Evolutionary conservation across 2,797 vertebrate genomes (phyloP).

Genomic region (Leptatherina wallacei): DNA sequence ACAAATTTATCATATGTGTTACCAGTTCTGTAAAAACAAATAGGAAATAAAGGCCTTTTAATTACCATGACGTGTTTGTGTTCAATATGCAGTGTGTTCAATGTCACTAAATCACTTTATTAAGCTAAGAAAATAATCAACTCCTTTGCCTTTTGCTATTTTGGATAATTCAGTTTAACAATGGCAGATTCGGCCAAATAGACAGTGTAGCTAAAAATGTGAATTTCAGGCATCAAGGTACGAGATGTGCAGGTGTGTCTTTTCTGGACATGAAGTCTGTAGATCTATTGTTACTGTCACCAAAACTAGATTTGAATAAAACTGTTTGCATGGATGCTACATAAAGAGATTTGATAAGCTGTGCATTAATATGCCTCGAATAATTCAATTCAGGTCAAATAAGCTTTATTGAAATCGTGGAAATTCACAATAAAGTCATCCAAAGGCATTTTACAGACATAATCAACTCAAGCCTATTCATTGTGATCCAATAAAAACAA

Average conservation of each 20-base stretch:
- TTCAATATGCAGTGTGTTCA: slow-evolving; percentile 35
- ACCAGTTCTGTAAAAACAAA: slow-evolving; percentile 87
- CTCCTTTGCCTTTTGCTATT: background rate
- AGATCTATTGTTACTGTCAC: background rate
- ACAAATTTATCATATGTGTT: slow-evolving; percentile 87
- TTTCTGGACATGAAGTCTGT: background rate
- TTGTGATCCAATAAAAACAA: too few relatives aligned
- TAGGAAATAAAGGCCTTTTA: slow-evolving; percentile 89
- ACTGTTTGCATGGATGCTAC: too few relatives aligned
- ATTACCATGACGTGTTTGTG: slow-evolving; percentile 76
- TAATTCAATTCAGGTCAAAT: too few relatives aligned
- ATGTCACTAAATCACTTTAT: slow-evolving; percentile 55
- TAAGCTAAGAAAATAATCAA: slow-evolving; percentile 40
- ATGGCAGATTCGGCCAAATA: background rate
- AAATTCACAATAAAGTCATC: too few relatives aligned
- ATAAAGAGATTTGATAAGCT: too few relatives aligned
- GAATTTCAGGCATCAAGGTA: too few relatives aligned
- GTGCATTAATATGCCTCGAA: background rate
- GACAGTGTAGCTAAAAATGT: background rate
- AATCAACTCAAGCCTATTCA: too few relatives aligned
- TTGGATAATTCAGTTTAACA: background rate
- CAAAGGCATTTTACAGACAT: background rate
- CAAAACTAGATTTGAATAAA: background rate
- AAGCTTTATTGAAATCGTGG: background rate
- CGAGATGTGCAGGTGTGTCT: background rate